phyloP scores from a whole-genome alignment of 2,888 invertebrate genomes.

The Endomychus coccineus region DNA sequence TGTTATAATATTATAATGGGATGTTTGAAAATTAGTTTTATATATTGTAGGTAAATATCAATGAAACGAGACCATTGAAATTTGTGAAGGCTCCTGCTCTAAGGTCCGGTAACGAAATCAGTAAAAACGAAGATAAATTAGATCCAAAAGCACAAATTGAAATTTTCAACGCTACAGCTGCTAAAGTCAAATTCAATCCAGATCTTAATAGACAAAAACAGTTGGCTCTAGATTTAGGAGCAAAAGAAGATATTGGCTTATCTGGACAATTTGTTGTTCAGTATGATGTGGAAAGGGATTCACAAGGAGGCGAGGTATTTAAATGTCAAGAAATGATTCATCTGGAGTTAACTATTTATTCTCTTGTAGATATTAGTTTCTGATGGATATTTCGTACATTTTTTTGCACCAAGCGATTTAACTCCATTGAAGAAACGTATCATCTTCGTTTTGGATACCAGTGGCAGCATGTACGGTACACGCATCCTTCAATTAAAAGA shows the following conservation, averaged over 20 bases:
- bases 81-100: conserved; percentile 56
- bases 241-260: conserved; percentile 44
- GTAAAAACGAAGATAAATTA: conserved; percentile 47
- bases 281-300: conserved; percentile 58
- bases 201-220: conserved; percentile 52
- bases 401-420: conserved; percentile 58
- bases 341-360: too few relatives aligned
- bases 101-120: conserved; percentile 57
- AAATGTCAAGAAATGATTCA: too few relatives aligned
- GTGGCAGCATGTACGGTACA: conserved; percentile 65
- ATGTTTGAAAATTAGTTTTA: too few relatives aligned
- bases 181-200: conserved; percentile 50
- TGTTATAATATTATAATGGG: too few relatives aligned
- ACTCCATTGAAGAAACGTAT: conserved; percentile 57
- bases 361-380: conserved; percentile 52
- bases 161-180: conserved; percentile 27
- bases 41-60: conserved; percentile 57
- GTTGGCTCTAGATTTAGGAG: conserved; percentile 39
- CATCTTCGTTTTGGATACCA: conserved; percentile 68
- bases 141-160: conserved; percentile 35
- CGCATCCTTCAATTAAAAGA: conserved; percentile 59
- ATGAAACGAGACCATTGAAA: conserved; percentile 55
- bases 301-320: conserved; percentile 51
- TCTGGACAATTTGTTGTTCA: conserved; percentile 61
- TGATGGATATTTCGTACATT: conserved; percentile 70